Base-by-base conservation (phyloP, 2,113 vertebrate species). In the Syngnathus floridae region DNA sequence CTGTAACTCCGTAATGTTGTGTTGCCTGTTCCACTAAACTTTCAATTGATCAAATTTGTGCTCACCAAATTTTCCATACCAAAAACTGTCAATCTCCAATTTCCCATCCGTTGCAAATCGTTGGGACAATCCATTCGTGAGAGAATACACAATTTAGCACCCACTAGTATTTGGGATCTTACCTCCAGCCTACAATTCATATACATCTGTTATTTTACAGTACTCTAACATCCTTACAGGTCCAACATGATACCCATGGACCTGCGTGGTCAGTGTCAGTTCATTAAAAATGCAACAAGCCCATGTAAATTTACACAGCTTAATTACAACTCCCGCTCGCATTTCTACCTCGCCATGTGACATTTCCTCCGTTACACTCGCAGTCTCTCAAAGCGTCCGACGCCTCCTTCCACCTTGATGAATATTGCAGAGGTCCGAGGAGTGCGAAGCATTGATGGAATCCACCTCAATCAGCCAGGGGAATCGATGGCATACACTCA, bases 251-350 rank as follows among this genome's bases (percentile, higher is more conserved):
- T 7, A 31, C 3, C 26, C 78, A 77, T 83, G 76, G 79, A 82
- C 79, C 78, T 77, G 65, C 76, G 70, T 82, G 88, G 82, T 83
- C 81, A 84, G 68, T 40, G 70, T 78, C 79, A 77, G 65, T 81
- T 79, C 81, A 87, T 90, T 77, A 90, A 90, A 84, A 87, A 88
- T 87, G 80, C 80, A 89, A 88, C 81, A 78, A 84, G 75, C 73
- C 65, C 83, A 90, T 90, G 86, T 89, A 89, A 90, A 91, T 90
- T 90, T 87, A 88, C 82, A 35, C 74, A 70, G 65, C 77, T 84
- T 87, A 86, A 91, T 90, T 84, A 88, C 77, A 41, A 67, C 69
- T 83, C 75, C 59, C 58, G 69, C 71, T 73, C 75, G 83, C 69
- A 62, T 66, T 79, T 74, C 72, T 40, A 65, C 62, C 17, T 6